phyloP scores from a whole-genome alignment of 2,888 invertebrate genomes.

The Allophyes oxyacanthae region DNA sequence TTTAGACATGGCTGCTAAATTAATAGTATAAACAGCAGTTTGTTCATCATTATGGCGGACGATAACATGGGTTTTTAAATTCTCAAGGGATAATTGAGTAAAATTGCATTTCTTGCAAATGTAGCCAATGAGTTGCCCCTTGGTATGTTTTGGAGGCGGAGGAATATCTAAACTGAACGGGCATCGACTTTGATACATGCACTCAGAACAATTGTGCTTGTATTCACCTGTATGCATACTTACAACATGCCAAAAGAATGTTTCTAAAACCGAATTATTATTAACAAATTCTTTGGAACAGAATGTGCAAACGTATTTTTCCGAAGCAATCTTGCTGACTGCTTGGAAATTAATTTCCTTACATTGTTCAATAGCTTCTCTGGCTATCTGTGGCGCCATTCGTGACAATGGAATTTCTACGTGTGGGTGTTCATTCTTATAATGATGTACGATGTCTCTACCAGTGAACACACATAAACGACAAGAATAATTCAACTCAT shows the following conservation, averaged over 20 bases:
- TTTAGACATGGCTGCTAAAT: slow-evolving; percentile 74
- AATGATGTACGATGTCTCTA: slow-evolving; percentile 91
- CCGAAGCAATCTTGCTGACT: slow-evolving; percentile 72
- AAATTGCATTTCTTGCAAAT: slow-evolving; percentile 93
- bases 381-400: slow-evolving; percentile 85
- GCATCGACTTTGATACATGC: slow-evolving; percentile 77
- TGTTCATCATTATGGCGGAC: slow-evolving; percentile 86
- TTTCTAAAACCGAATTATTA: slow-evolving; percentile 70
- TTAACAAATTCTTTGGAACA: slow-evolving; percentile 77
- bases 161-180: slow-evolving; percentile 79
- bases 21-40: slow-evolving; percentile 82
- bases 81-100: slow-evolving; percentile 90
- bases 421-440: slow-evolving; percentile 90
- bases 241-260: slow-evolving; percentile 92
- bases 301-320: slow-evolving; percentile 80
- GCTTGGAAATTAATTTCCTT: slow-evolving; percentile 76
- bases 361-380: slow-evolving; percentile 88
- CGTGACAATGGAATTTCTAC: slow-evolving; percentile 91
- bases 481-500: slow-evolving; percentile 84
- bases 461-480: slow-evolving; percentile 90
- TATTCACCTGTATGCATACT: slow-evolving; percentile 94
- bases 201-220: slow-evolving; percentile 90
- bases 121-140: slow-evolving; percentile 87
- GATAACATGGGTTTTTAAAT: slow-evolving; percentile 91
- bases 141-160: slow-evolving; percentile 75